A percentile compares a stretch with the other conserved stretches of the same genome.
Conservation (phyloP, 1,140 invertebrate species). For the Zaprionus kolodkinae region DNA sequence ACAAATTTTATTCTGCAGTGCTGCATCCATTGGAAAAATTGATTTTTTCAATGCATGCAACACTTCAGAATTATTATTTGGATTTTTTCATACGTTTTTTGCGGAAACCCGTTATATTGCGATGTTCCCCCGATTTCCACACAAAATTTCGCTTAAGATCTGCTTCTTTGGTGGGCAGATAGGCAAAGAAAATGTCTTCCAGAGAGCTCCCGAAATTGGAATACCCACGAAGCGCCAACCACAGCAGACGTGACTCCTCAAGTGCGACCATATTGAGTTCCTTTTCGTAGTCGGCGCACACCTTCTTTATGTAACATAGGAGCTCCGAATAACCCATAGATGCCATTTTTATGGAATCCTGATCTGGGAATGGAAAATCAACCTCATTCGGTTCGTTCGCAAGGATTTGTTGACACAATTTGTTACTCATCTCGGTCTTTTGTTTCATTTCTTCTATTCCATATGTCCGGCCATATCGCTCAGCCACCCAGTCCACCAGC, state of each 20-base stretch:
- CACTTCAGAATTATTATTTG: slow-evolving; percentile 1
- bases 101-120: slow-evolving; percentile 46
- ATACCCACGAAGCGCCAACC: slow-evolving; percentile 61
- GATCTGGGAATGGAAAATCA: not conserved
- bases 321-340: not conserved
- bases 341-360: not conserved
- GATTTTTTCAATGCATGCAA: not conserved
- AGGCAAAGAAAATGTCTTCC: slow-evolving; percentile 65
- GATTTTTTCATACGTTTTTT: slow-evolving; percentile 5
- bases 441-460: slow-evolving; percentile 9
- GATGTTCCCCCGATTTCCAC: slow-evolving; percentile 36
- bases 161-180: slow-evolving; percentile 60
- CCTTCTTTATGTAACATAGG: not conserved
- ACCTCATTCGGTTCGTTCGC: not conserved
- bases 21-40: not conserved
- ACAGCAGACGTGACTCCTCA: slow-evolving; percentile 47
- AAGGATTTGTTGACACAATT: not conserved
- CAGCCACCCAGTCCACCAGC: slow-evolving; percentile 64
- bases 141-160: slow-evolving; percentile 44
- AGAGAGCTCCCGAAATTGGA: slow-evolving; percentile 30
- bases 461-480: slow-evolving; percentile 66
- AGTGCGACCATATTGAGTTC: slow-evolving; percentile 43
- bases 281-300: slow-evolving; percentile 4
- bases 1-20: not conserved
- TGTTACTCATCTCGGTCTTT: slow-evolving; percentile 8